Evolutionary conservation across 2,113 vertebrate genomes (phyloP), one percentile per base, ranked within the genome.

Genomic region (Chloropsis hardwickii): DNA sequence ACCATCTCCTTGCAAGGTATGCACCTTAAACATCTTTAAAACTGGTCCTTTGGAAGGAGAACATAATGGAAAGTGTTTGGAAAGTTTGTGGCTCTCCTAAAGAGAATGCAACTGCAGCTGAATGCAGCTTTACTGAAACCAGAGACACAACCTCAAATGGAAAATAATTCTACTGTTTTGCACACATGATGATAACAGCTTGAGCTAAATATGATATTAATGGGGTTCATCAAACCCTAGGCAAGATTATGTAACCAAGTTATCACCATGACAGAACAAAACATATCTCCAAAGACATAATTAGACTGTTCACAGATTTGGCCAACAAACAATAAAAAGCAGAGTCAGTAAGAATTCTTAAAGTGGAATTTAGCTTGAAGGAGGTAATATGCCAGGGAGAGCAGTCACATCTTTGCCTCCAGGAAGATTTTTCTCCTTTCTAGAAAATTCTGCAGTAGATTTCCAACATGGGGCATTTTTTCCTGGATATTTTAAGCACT

Each of bases 391-490:
- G 11, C 15, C 39, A 64, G 18, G 33, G 35, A 76, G 19, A 85
- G 9, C 11, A 54, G 35, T 60, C 53, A 72, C 39, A 37, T 5
- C 17, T 78, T 89, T 69, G 22, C 51, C 28, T 60, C 31, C 50
- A 53, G 19, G 24, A 70, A 76, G 22, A 17, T 6, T 10, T 47
- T 92, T 65, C 20, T 78, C 18, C 57, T 79, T 48, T 61, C 51
- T 42, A 40, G 76, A 62, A 94, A 67, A 50, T 28, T n/a, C 44
- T 47, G 13, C 4, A 35, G 40, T 58, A 51, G 19, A 61, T 64
- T 11, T 69, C 22, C 37, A 66, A 25, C 33, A 54, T 0, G 0
- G 3, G 11, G 2, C 27, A 17, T 27, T 60, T 83, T 81, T 67
- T 72, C 31, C 28, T 2, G 1, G 3, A 1, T 54, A 60, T 81